Evolutionary conservation across 2,888 invertebrate species (phyloP), one percentile per base, ranked within the genome.

Genomic region (Tenthredo distinguenda): DNA sequence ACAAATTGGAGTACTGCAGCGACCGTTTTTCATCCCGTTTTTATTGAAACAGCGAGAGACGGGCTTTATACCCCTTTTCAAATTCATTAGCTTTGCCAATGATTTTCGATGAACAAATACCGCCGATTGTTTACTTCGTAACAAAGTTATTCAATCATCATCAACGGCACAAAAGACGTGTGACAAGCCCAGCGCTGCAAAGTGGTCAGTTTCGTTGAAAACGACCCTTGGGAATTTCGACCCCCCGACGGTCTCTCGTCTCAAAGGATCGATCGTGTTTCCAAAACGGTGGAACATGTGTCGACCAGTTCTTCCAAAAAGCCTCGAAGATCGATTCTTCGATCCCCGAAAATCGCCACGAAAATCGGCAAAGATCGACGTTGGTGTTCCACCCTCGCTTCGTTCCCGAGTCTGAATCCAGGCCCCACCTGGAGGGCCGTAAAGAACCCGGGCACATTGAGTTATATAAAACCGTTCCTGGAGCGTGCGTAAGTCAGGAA

Each of bases 71-170:
- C 55, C 34, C 55, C 34, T 18, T 55, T 77, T 77, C 55, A n/a
- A 55, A 77, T 77, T 77, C 47, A 55, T 77, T 77, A 55, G 77
- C 77, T 50, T 50, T 77, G 77, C 18, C 55, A 77, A 77, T 47
- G 47, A 77, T 77, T 77, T 77, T 21, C 40, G 43, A 74, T 43
- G 40, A 74, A 43, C 43, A 43, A 74, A 50, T 77, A 31, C 26
- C 15, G 5, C 4, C 26, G 21, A 34, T 77, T 77, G 40, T 77
- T 77, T 50, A 50, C 50, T 55, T 55, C 1, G 7, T 68, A 68
- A 68, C 68, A 68, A 31, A 34, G 68, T 68, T 31, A 68, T 74
- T 74, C 12, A 43, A 74, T 43, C 43, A 31, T 68, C 68, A 68
- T 68, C 68, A 18, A 68, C 68, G 15, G 15, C 18, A 34, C 4